A percentile compares a stretch with the other conserved stretches of the same genome.
Conservation (phyloP, 1,140 invertebrate genomes). For the Drosophila ohnishii region DNA sequence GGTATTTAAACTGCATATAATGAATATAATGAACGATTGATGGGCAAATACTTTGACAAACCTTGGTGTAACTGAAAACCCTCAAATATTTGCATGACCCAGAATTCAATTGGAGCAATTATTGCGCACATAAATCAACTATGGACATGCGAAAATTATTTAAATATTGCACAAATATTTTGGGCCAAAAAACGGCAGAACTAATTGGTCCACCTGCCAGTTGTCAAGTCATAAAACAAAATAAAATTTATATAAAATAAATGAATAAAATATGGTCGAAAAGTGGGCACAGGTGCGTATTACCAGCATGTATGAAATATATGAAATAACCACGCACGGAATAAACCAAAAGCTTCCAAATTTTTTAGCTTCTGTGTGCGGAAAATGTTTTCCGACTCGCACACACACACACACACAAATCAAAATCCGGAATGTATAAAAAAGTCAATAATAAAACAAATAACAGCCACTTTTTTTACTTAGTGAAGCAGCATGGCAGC, state of each 20-base stretch:
- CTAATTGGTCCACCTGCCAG: slow-evolving; percentile 63
- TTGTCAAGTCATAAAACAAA: slow-evolving; percentile 61
- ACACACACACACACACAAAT: slow-evolving; percentile 19
- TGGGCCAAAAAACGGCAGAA: slow-evolving; percentile 41
- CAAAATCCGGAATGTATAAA: slow-evolving; percentile 18
- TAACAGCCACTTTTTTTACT: slow-evolving; percentile 41
- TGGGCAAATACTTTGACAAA: slow-evolving; percentile 27
- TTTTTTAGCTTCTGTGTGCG: slow-evolving; percentile 10
- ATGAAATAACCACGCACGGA: slow-evolving; percentile 28
- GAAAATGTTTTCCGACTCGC: slow-evolving; percentile 17
- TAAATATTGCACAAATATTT: slow-evolving; percentile 34
- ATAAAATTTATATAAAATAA: slow-evolving; percentile 41
- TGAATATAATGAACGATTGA: slow-evolving; percentile 31
- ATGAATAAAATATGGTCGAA: slow-evolving; percentile 37
- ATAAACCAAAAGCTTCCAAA: slow-evolving; percentile 27
- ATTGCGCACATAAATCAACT: slow-evolving; percentile 66
- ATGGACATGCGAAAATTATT: slow-evolving; percentile 50
- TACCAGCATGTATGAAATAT: slow-evolving; percentile 17
- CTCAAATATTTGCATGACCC: slow-evolving; percentile 18
- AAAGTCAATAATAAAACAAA: slow-evolving; percentile 26
- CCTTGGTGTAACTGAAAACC: background rate
- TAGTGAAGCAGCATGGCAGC: slow-evolving; percentile 27
- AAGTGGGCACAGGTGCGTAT: slow-evolving; percentile 58
- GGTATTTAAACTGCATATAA: slow-evolving; percentile 20
- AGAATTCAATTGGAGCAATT: slow-evolving; percentile 61